Evolutionary conservation across 1,140 invertebrate species (phyloP).

Genomic region (Hesperophylax magnus): DNA sequence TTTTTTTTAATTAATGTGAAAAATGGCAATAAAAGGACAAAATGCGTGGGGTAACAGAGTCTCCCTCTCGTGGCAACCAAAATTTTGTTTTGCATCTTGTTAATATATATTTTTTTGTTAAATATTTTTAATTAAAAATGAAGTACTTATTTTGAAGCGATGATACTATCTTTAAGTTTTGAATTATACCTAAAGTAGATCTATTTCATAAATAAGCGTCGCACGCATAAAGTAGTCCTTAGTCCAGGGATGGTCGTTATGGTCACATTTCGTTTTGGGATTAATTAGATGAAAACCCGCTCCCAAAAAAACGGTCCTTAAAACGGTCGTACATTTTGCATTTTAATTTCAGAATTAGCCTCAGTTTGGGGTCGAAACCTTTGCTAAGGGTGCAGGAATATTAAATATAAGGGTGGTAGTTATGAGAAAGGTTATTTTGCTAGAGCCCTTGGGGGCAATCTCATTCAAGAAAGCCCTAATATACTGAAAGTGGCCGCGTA

Average conservation of each 20-base stretch:
- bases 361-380: background rate
- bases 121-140: no score
- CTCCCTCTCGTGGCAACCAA: no score
- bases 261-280: constrained; percentile 12
- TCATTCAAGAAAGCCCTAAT: background rate
- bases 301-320: background rate
- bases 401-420: background rate
- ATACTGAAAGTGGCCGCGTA: no score
- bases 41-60: no score
- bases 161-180: no score
- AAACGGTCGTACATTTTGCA: constrained; percentile 17
- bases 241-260: background rate
- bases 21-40: no score
- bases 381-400: background rate
- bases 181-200: no score
- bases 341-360: constrained; percentile 19
- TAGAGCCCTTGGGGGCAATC: background rate
- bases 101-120: no score
- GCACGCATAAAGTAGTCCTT: background rate
- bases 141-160: no score
- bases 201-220: background rate
- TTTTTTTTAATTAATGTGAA: no score
- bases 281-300: constrained; percentile 10
- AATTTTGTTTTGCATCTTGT: no score
- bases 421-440: background rate